Base-by-base conservation (phyloP, 1,140 invertebrate genomes). In the Colletes latitarsis region DNA sequence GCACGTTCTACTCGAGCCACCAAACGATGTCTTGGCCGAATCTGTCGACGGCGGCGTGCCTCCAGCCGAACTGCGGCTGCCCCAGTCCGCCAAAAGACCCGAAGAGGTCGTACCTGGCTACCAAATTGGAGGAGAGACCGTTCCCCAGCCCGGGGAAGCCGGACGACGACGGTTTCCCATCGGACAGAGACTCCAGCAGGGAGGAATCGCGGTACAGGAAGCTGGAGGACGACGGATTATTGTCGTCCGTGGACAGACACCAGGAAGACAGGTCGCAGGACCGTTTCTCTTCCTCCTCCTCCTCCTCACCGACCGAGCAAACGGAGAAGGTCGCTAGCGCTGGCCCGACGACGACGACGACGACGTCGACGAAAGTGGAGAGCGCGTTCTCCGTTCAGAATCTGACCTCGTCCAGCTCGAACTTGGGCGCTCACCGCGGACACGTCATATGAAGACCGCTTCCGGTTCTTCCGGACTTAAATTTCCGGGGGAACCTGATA, bases 391-490 rank as follows among this genome's bases (percentile, higher is more conserved):
- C 93, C 5, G 93, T 93, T 63, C 92, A 92, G 71, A 92, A 90
- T 73, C 79, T 94, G 5, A 93, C 93, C 4, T 90, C 90, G 8
- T 86, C 93, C 88, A 88, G 91, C 85, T 87, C 82, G 72, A 84
- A 73, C 89, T 72, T 85, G 21, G 55, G 62, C 88, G 19, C 63
- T 0, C 81, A 89, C 41, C 86, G 90, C 3, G 82, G 88, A 92
- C 96, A 96, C 85, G 96, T 97, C 91, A 96, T 96, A 95, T 97
- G 96, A 96, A 96, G 96, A 94, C 96, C 96, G 93, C 95, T 96
- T 92, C 95, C 95, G 94, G 95, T 96, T 96, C 96, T 96, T 93
- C 96, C 95, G 87, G 94, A 94, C 64, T 66, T 93, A 0, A 93
- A 93, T 80, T 93, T 92, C 86, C 91, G 93, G 92, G 93, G 92